Percentiles rank a stretch among this genome's conserved stretches.
Conservation (phyloP, 1,140 invertebrate species). For the Venturia canescens region DNA sequence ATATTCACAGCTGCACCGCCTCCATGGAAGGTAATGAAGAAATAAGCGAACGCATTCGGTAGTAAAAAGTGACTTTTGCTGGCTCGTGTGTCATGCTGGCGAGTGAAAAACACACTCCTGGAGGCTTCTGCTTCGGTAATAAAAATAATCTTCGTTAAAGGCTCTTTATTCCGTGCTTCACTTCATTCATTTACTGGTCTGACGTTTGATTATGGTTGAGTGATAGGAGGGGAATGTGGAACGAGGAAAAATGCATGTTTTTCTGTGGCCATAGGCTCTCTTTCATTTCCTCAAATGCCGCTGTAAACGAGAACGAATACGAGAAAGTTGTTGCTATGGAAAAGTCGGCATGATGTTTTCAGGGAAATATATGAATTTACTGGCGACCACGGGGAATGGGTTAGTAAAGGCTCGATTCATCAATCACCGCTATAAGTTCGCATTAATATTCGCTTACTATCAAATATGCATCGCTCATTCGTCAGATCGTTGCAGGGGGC, state of each 20-base stretch:
- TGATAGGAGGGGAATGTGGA: neutral
- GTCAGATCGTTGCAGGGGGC: slow-evolving; percentile 33
- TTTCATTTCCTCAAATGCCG: neutral
- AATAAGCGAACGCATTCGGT: neutral
- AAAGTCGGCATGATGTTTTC: slow-evolving; percentile 34
- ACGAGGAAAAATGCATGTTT: neutral
- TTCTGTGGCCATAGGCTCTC: neutral
- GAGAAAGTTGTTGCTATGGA: neutral
- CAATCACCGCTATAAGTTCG: slow-evolving; percentile 65
- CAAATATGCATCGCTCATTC: slow-evolving; percentile 68
- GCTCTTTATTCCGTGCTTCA: slow-evolving; percentile 20
- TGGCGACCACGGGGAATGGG: neutral
- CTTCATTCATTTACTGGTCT: neutral
- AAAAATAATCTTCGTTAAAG: slow-evolving; percentile 36
- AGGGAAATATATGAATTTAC: slow-evolving; percentile 56
- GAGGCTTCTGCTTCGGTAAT: neutral
- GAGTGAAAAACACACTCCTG: neutral
- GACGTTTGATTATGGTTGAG: slow-evolving; percentile 1
- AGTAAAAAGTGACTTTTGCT: slow-evolving; percentile 6
- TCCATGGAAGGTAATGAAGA: neutral
- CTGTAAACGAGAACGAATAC: neutral
- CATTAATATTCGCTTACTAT: slow-evolving; percentile 69
- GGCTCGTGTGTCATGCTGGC: neutral
- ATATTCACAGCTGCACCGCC: no score
- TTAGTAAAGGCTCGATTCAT: slow-evolving; percentile 53